Conservation (phyloP, 2,113 vertebrate genomes). For the Nyctibius bracteatus region DNA sequence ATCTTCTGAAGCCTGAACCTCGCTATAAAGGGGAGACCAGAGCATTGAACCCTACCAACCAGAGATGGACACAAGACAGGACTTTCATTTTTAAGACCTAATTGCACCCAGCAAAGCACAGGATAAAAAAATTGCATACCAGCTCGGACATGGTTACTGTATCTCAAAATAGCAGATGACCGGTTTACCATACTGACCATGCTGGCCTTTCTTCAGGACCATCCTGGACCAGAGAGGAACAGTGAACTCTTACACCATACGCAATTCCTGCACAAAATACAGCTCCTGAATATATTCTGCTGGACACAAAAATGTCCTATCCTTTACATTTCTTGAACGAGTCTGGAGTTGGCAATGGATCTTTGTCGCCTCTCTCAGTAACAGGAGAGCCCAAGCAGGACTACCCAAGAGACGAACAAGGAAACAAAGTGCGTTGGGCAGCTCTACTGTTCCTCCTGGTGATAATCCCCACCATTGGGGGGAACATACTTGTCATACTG, state of each 20-base stretch:
- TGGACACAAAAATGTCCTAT: conserved; percentile 52
- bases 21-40: background rate
- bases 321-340: conserved; percentile 21
- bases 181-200: conserved; percentile 76
- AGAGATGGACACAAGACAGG: conserved; percentile 27
- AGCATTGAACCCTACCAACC: background rate
- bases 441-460: conserved; percentile 87
- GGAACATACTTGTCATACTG: conserved; percentile 95
- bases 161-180: conserved; percentile 70
- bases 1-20: background rate
- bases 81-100: conserved; percentile 4
- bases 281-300: conserved; percentile 21
- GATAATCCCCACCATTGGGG: conserved; percentile 94
- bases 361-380: conserved; percentile 2
- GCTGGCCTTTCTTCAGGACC: conserved; percentile 78
- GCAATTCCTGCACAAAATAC: conserved; percentile 62
- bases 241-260: background rate
- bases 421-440: conserved; percentile 78
- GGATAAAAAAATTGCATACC: background rate
- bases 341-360: conserved; percentile 44
- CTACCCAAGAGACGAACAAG: conserved; percentile 40
- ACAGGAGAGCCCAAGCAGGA: conserved; percentile 54
- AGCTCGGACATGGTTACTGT: background rate
- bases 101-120: background rate
- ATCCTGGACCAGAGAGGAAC: conserved; percentile 71